Conservation (phyloP, 2,113 vertebrate species). For the Gallinago jamesoni region DNA sequence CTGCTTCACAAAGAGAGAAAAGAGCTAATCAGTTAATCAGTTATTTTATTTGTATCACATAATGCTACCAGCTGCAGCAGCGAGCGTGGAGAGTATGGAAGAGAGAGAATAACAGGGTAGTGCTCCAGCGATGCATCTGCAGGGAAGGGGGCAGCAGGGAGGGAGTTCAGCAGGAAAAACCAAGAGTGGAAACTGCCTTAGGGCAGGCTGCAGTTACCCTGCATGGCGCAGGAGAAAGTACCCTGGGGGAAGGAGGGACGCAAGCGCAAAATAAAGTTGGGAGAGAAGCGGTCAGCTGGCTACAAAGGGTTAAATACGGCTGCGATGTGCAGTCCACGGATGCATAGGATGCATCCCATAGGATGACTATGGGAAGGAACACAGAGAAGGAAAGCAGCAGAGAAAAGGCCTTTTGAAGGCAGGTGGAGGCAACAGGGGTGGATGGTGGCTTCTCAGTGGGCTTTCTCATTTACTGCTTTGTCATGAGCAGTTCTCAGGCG, state of each 20-base stretch:
- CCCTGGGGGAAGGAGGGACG: not conserved
- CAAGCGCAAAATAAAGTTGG: not conserved
- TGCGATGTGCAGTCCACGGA: not conserved
- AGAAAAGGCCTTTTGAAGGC: not conserved
- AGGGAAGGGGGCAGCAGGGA: not conserved
- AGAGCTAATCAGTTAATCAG: constrained; percentile 69
- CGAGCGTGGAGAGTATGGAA: not conserved
- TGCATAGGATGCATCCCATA: not conserved
- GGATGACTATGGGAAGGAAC: not conserved
- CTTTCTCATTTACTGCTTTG: not conserved
- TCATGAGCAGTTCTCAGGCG: not conserved
- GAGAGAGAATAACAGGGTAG: not conserved
- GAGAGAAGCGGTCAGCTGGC: not conserved
- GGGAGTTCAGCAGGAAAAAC: not conserved
- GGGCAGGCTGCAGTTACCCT: not conserved
- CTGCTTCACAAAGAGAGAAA: constrained; percentile 23
- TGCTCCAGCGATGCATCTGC: not conserved
- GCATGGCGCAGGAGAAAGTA: not conserved
- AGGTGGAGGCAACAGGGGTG: not conserved
- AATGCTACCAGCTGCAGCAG: constrained; percentile 53
- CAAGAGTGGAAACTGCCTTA: not conserved
- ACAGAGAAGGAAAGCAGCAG: not conserved
- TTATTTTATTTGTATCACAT: constrained; percentile 62
- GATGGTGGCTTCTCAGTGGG: not conserved
- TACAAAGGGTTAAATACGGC: not conserved